Base-by-base conservation (phyloP, 1,140 invertebrate genomes). In the Magallana ariakensis region DNA sequence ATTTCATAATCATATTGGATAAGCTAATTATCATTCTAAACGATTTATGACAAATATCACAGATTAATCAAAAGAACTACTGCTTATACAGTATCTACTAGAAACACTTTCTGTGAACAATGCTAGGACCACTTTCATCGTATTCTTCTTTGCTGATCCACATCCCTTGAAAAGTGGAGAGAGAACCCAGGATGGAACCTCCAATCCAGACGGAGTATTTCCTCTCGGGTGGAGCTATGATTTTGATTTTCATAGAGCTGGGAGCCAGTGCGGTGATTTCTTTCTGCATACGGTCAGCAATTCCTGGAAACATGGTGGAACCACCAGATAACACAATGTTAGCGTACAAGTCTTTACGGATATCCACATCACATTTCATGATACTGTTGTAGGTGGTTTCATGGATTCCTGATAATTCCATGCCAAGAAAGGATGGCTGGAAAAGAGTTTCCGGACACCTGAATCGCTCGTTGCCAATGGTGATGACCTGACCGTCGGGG, bases 301-400 rank as follows among this genome's bases (percentile, higher is more conserved):
- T 83, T 8, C 87, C 88, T 26, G 95, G 95, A 90, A 94, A 96
- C 95, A 96, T 96, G 80, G 95, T 96, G 87, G 95, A 95, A 84
- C 95, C 95, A 85, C 95, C 95, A 88, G 88, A 93, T 88, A 89
- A 92, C n/a, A 96, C 95, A 82, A 94, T 97, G 96, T 98, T 98
- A 95, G 97, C 97, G 94, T 98, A 98, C 95, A 98, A 94, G 95
- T 98, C 97, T 95, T 96, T 97, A 94, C 97, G 96, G 95, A 97
- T 97, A 92, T 98, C 97, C 87, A 97, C 96, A 85, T 94, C 94
- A 89, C 93, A 93, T 66, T 91, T 91, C 93, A 93, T 93, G 58
- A 99, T 98, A 88, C 97, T 98, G 95, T 98, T 98, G 96, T 98
- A 98, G 70, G 97, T 97, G 90, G 97, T 90, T 70, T 94, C 92